These are phyloP conservation scores for Cordilura impudica DNA, from an alignment of 2,888 invertebrate genomes.

Conservation along the genomic window DNA sequence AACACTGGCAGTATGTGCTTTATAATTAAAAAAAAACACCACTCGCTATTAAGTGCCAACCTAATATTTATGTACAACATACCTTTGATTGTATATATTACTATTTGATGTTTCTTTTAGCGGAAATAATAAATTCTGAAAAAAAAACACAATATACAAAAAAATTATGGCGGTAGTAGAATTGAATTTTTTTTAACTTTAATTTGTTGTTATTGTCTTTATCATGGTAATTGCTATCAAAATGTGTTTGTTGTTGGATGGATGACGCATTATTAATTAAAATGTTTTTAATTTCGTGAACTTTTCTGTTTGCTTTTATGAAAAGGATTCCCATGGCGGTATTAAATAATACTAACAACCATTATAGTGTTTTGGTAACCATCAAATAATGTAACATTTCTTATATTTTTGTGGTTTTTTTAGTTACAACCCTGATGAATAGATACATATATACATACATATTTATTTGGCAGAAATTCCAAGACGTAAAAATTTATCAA, in stretches of 20 bases:
- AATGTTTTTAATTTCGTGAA: conserved; percentile 23
- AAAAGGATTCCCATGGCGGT: conserved; percentile 16
- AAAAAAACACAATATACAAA: conserved; percentile 39
- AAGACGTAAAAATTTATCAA: conserved; percentile 32
- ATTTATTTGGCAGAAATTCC: background rate
- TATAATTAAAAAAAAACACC: too few species aligned
- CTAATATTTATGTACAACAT: too few species aligned
- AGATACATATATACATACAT: background rate
- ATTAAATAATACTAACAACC: background rate
- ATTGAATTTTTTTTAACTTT: background rate
- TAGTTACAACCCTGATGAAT: too few species aligned
- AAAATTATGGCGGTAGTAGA: conserved; percentile 15
- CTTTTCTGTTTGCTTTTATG: background rate
- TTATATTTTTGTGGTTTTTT: too few species aligned
- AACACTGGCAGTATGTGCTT: too few species aligned
- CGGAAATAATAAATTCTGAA: conserved; percentile 61
- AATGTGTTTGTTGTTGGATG: conserved; percentile 15
- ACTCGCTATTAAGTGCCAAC: too few species aligned
- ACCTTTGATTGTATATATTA: background rate
- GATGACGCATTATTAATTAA: conserved; percentile 45
- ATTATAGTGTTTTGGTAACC: too few species aligned
- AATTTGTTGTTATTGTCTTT: conserved; percentile 18
- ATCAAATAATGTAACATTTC: too few species aligned
- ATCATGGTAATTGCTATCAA: conserved; percentile 33
- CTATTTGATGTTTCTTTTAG: conserved; percentile 20